phyloP scores from a whole-genome alignment of 2,888 invertebrate genomes.

The Coenonympha arcania region DNA sequence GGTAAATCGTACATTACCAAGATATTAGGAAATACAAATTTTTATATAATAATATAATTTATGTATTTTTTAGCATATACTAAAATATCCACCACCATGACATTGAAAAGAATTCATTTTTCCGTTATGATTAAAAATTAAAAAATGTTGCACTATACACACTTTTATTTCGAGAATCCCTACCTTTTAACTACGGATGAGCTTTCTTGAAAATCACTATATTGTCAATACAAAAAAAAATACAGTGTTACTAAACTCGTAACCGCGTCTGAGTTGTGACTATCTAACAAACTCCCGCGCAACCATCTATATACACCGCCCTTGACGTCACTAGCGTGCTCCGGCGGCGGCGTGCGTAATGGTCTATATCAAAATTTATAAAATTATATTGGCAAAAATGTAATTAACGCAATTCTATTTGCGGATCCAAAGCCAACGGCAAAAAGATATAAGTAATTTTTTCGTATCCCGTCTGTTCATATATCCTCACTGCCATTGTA shows the following conservation, averaged over 20 bases:
- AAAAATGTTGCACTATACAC: constrained; percentile 12
- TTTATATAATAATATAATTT: no score
- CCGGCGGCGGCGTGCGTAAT: neutral
- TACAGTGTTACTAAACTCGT: constrained; percentile 40
- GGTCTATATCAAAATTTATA: neutral
- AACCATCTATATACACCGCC: constrained; percentile 56
- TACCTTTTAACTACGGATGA: constrained; percentile 31
- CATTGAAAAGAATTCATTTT: neutral
- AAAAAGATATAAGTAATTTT: no score
- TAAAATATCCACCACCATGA: neutral
- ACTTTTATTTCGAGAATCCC: no score
- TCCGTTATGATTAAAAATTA: neutral
- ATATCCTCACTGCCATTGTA: no score
- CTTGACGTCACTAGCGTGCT: constrained; percentile 44
- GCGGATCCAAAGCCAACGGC: neutral
- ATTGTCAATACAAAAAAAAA: constrained; percentile 3
- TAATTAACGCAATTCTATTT: neutral
- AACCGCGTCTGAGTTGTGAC: constrained; percentile 47
- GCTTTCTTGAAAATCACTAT: constrained; percentile 14
- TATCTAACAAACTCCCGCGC: constrained; percentile 55
- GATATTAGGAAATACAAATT: no score
- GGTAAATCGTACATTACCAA: no score
- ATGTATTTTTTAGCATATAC: no score
- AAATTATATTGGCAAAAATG: neutral
- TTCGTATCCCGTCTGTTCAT: no score